phyloP scores from a whole-genome alignment of 2,113 vertebrate species.

The Chloroceryle aenea region DNA sequence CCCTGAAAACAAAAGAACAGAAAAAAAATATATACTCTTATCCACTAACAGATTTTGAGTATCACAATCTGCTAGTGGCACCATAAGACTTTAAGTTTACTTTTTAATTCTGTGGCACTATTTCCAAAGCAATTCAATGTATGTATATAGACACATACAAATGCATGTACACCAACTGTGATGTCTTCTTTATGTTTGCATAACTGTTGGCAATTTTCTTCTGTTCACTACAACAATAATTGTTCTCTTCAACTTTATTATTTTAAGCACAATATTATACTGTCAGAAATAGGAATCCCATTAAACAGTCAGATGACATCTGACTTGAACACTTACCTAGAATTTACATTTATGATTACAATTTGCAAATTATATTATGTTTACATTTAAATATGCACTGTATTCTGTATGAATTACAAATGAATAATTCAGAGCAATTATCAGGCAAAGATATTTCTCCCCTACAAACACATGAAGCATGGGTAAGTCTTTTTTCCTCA shows the following conservation, averaged over 20 bases:
- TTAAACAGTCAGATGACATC: background rate
- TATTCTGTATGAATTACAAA: background rate
- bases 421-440: background rate
- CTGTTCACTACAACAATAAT: background rate
- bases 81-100: background rate
- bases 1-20: background rate
- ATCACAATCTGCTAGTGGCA: background rate
- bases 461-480: background rate
- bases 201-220: background rate
- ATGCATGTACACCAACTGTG: background rate
- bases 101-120: background rate
- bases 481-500: background rate
- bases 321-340: background rate
- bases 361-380: background rate
- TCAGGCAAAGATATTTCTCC: background rate
- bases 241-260: background rate
- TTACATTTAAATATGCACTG: background rate
- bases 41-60: background rate
- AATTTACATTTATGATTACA: background rate
- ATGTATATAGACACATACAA: background rate
- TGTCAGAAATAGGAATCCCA: background rate
- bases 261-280: background rate
- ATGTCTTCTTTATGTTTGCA: background rate
- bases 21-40: background rate
- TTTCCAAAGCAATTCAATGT: background rate